phyloP scores from a whole-genome alignment of 2,113 vertebrate species.

The Lagopus muta region DNA sequence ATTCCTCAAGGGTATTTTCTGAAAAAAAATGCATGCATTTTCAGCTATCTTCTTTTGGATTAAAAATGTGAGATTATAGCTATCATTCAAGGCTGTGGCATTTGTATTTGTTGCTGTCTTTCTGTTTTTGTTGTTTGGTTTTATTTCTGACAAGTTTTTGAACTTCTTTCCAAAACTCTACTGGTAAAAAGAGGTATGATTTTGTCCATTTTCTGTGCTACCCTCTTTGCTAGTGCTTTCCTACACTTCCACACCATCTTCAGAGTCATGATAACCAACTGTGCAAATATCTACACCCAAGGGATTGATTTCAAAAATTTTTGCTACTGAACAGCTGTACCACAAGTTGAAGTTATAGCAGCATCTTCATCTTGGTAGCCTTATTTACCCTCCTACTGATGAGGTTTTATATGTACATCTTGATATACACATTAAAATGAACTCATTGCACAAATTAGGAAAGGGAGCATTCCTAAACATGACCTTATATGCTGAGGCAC shows the following conservation, averaged over 20 bases:
- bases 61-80: background rate
- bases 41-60: background rate
- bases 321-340: too few relatives aligned
- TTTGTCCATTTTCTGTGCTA: background rate
- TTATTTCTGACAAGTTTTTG: background rate
- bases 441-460: background rate
- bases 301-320: background rate
- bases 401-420: background rate
- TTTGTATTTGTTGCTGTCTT: background rate
- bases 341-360: background rate
- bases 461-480: background rate
- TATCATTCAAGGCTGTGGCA: rapidly evolving
- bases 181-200: background rate
- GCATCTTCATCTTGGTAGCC: background rate
- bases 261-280: background rate
- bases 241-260: background rate
- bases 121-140: background rate
- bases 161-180: background rate
- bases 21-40: background rate
- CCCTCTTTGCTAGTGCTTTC: background rate
- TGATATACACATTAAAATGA: background rate
- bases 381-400: background rate
- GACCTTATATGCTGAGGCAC: background rate
- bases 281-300: background rate
- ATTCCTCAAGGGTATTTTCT: background rate